phyloP scores from a whole-genome alignment of 2,113 vertebrate genomes.

The Dromiciops gliroides region DNA sequence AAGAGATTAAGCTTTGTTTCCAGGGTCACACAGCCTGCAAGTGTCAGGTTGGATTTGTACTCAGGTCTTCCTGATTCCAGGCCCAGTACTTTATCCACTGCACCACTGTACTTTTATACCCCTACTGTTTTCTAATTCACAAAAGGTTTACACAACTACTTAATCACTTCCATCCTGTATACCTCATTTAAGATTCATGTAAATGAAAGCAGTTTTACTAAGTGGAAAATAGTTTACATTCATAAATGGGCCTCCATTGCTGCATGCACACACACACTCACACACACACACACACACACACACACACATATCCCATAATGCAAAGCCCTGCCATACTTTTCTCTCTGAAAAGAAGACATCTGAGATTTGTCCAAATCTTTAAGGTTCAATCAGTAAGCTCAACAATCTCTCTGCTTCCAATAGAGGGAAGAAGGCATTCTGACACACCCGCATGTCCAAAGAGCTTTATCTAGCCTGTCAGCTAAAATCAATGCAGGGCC shows the following conservation, averaged over 20 bases:
- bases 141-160: not conserved
- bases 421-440: conserved; percentile 9
- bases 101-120: not conserved
- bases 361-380: not conserved
- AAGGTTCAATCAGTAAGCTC: not conserved
- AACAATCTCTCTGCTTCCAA: conserved; percentile 23
- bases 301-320: not conserved
- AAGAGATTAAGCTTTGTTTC: not conserved
- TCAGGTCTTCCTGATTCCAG: not conserved
- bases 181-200: not conserved
- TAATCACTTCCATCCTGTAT: not conserved
- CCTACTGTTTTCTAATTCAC: not conserved
- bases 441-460: conserved; percentile 10
- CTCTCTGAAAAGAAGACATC: not conserved
- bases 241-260: not conserved
- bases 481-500: not conserved
- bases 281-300: no score
- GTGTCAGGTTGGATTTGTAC: not conserved
- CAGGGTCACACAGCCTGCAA: no score
- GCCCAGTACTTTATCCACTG: not conserved
- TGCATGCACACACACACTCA: not conserved
- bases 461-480: conserved; percentile 11
- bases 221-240: conserved; percentile 14
- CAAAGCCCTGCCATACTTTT: not conserved
- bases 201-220: not conserved